These are phyloP conservation scores for Macrophya annulata DNA, from an alignment of 2,888 invertebrate species.

Conservation along the genomic window DNA sequence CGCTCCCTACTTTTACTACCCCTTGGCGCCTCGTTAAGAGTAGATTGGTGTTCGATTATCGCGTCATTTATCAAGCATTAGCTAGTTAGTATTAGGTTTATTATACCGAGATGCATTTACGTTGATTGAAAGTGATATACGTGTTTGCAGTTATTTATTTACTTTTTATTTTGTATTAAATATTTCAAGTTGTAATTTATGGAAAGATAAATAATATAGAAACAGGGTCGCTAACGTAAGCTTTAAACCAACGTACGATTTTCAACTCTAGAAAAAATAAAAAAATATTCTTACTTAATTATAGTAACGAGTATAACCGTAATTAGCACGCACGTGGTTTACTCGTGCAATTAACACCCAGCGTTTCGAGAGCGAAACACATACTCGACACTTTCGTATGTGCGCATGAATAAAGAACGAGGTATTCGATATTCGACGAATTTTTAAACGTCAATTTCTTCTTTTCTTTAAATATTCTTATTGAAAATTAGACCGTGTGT, in stretches of 20 bases:
- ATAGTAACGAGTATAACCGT: conserved; percentile 32
- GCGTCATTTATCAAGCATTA: conserved; percentile 51
- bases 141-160: not conserved
- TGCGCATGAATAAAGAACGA: not conserved
- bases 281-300: conserved; percentile 10
- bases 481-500: not conserved
- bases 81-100: conserved; percentile 47
- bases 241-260: not conserved
- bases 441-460: not conserved
- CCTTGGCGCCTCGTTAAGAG: conserved; percentile 50
- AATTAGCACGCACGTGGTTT: conserved; percentile 42
- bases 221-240: not conserved
- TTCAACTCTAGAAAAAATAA: not conserved
- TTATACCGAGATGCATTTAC: conserved; percentile 38
- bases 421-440: not conserved
- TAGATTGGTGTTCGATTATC: conserved; percentile 52
- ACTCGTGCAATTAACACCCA: conserved; percentile 38
- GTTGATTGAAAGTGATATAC: conserved; percentile 48
- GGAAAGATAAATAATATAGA: not conserved
- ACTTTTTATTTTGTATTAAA: not conserved
- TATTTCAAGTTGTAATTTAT: not conserved
- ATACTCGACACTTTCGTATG: not conserved
- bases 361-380: conserved; percentile 27
- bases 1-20: conserved; percentile 40
- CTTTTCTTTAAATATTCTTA: not conserved